A percentile compares a stretch with the other conserved stretches of the same genome.
phyloP scores from a whole-genome alignment of 1,140 invertebrate genomes.

The Trialeurodes vaporariorum region DNA sequence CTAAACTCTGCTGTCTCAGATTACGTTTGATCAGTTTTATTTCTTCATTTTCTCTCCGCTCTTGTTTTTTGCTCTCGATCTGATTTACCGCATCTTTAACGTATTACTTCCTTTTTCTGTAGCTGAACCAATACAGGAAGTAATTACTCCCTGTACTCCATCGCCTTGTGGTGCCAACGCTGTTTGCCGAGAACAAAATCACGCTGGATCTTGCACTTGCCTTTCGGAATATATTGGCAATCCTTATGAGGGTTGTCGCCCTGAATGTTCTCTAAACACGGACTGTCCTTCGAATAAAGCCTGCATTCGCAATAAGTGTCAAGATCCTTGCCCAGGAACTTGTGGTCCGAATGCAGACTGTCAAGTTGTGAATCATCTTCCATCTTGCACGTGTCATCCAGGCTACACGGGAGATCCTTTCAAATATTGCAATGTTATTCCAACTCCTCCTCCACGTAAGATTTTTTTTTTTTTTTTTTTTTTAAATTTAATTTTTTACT shows the following conservation, averaged over 20 bases:
- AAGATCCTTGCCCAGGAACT: slow-evolving; percentile 57
- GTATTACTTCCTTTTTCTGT: too few species aligned
- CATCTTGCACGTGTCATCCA: slow-evolving; percentile 51
- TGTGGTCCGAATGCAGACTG: slow-evolving; percentile 62
- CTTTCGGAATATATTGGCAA: slow-evolving; percentile 58
- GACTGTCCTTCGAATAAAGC: slow-evolving; percentile 56
- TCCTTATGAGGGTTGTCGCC: slow-evolving; percentile 59
- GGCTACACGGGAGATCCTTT: slow-evolving; percentile 61
- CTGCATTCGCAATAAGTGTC: slow-evolving; percentile 54
- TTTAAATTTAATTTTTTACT: too few species aligned
- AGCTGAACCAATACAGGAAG: slow-evolving; percentile 24
- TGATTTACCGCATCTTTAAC: too few species aligned
- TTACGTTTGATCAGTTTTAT: too few species aligned
- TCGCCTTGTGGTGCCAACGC: slow-evolving; percentile 64
- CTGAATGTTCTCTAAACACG: slow-evolving; percentile 56
- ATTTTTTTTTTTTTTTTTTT: too few species aligned
- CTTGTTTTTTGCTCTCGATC: too few species aligned
- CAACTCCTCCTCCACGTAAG: slow-evolving; percentile 16
- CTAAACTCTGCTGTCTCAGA: too few species aligned
- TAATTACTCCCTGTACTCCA: slow-evolving; percentile 47
- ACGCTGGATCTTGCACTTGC: slow-evolving; percentile 55
- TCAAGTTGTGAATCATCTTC: slow-evolving; percentile 56
- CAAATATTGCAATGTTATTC: slow-evolving; percentile 40
- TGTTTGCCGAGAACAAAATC: slow-evolving; percentile 50
- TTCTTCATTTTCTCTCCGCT: too few species aligned